Evolutionary conservation across 2,888 invertebrate genomes (phyloP).

Genomic region (Caenorhabditis japonica): DNA sequence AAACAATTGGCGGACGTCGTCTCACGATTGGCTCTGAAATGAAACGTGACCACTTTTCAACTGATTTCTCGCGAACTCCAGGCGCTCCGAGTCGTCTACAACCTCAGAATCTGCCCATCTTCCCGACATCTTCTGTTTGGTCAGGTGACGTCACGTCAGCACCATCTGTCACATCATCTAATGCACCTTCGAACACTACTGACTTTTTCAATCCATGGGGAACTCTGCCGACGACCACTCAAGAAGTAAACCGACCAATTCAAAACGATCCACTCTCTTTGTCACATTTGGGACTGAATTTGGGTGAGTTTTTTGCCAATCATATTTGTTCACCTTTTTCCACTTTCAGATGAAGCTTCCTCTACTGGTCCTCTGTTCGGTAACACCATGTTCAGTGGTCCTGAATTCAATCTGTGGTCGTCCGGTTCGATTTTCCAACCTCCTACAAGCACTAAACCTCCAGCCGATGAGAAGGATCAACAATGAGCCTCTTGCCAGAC

Average conservation of each 20-base stretch:
- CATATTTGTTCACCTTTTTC: too few species aligned
- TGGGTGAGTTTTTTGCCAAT: slow-evolving; percentile 15
- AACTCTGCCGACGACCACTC: not conserved
- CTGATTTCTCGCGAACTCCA: slow-evolving; percentile 38
- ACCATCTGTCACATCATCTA: too few species aligned
- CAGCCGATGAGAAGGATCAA: too few species aligned
- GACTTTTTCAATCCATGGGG: slow-evolving; percentile 3
- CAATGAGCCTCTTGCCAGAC: too few species aligned
- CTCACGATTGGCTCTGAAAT: slow-evolving; percentile 53
- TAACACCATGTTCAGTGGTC: slow-evolving; percentile 48
- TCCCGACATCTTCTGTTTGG: not conserved
- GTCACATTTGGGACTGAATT: slow-evolving; percentile 43
- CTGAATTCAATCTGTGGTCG: slow-evolving; percentile 52
- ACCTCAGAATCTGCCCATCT: not conserved
- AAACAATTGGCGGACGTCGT: slow-evolving; percentile 30
- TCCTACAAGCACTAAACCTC: too few species aligned
- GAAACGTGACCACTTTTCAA: slow-evolving; percentile 11
- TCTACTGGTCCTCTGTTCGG: slow-evolving; percentile 21
- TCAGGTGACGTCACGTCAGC: slow-evolving; percentile 2
- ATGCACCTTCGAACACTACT: too few species aligned
- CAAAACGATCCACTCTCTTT: slow-evolving; percentile 36
- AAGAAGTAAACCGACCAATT: not conserved
- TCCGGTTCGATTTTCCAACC: slow-evolving; percentile 28
- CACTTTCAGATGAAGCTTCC: slow-evolving; percentile 15
- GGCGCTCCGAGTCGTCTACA: slow-evolving; percentile 7